phyloP scores from a whole-genome alignment of 2,113 vertebrate genomes.

The Okapia johnstoni region DNA sequence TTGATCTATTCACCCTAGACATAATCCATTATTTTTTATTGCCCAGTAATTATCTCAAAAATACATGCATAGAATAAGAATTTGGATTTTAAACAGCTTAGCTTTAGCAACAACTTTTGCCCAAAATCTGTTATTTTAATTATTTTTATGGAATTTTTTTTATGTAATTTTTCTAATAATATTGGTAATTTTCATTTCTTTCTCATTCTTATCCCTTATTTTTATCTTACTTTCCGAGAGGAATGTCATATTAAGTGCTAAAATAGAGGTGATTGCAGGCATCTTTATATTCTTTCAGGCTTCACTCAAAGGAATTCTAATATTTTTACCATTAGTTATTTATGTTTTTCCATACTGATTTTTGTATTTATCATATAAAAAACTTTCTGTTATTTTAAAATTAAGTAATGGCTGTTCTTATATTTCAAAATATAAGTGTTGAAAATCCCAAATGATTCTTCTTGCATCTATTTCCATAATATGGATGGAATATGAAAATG shows the following conservation, averaged over 20 bases:
- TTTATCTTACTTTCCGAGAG: not conserved
- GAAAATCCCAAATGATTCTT: not conserved
- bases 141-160: not conserved
- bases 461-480: not conserved
- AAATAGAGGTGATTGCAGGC: not conserved
- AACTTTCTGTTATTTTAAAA: not conserved
- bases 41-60: not conserved
- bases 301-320: not conserved
- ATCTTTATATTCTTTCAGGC: not conserved
- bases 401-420: not conserved
- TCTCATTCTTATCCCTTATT: not conserved
- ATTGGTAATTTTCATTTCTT: not conserved
- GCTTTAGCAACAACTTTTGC: not conserved
- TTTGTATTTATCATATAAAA: not conserved
- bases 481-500: not conserved
- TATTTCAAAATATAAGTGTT: not conserved
- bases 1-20: not conserved
- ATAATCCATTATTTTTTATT: not conserved
- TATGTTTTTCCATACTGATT: not conserved
- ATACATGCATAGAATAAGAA: not conserved
- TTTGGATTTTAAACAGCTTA: not conserved
- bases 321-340: not conserved
- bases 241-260: not conserved
- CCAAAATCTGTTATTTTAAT: not conserved
- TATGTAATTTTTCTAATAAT: not conserved